phyloP scores from a whole-genome alignment of 1,140 invertebrate species.

The Lepidurus packardi region DNA sequence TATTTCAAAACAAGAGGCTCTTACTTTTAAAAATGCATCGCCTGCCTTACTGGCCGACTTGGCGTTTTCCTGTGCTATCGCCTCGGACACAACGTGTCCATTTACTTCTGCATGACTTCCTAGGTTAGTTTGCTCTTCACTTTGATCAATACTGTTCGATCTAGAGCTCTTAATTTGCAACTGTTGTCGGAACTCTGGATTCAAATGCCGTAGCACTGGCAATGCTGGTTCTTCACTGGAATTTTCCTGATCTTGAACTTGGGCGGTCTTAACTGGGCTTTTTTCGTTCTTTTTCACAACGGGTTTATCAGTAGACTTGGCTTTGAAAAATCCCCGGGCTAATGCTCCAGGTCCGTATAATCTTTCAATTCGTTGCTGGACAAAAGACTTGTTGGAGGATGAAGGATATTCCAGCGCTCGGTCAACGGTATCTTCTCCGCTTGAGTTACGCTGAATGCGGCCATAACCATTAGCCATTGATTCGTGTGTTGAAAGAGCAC shows the following conservation, averaged over 20 bases:
- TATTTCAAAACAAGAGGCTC: slow-evolving; percentile 30
- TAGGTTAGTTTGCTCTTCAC: background rate
- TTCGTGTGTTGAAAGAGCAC: slow-evolving; percentile 18
- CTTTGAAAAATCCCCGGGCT: slow-evolving; percentile 66
- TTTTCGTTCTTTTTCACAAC: slow-evolving; percentile 30
- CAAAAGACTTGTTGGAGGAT: slow-evolving; percentile 57
- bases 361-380: slow-evolving; percentile 78
- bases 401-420: background rate
- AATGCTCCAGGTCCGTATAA: slow-evolving; percentile 77
- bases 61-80: background rate
- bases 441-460: slow-evolving; percentile 9
- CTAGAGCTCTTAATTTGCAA: slow-evolving; percentile 42
- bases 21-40: slow-evolving; percentile 62
- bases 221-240: slow-evolving; percentile 23
- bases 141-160: slow-evolving; percentile 25
- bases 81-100: slow-evolving; percentile 43
- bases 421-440: slow-evolving; percentile 23
- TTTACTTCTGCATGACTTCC: slow-evolving; percentile 24
- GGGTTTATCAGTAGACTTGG: slow-evolving; percentile 35
- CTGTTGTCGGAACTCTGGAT: slow-evolving; percentile 77
- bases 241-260: slow-evolving; percentile 35
- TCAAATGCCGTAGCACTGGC: slow-evolving; percentile 64
- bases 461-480: background rate
- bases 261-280: slow-evolving; percentile 27
- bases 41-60: slow-evolving; percentile 49